Conservation (phyloP, 2,888 invertebrate genomes). For the Lycia hirtaria region DNA sequence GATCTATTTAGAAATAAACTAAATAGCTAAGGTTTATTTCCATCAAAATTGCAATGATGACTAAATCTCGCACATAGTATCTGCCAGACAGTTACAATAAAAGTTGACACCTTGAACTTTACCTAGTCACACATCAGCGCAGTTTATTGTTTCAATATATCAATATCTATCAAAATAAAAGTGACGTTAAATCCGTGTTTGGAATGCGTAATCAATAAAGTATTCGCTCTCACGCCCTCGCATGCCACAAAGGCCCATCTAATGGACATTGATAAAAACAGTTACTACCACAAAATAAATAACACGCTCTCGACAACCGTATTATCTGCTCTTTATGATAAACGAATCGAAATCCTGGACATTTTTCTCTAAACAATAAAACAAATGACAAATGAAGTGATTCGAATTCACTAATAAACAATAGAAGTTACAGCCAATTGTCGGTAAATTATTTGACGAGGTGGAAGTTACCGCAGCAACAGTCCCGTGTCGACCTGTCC, state of each 20-base stretch:
- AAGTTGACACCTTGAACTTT: constrained; percentile 29
- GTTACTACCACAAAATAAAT: constrained; percentile 69
- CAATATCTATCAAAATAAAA: constrained; percentile 42
- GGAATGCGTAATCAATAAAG: constrained; percentile 55
- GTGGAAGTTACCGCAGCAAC: constrained; percentile 66
- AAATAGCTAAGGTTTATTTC: too few species aligned
- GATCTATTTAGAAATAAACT: too few species aligned
- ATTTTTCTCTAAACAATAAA: constrained; percentile 32
- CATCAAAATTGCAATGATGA: too few species aligned
- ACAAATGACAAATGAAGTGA: constrained; percentile 18
- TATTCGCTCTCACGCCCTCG: constrained; percentile 59
- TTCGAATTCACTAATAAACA: constrained; percentile 10
- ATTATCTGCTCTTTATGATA: constrained; percentile 60
- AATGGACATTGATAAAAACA: constrained; percentile 67
- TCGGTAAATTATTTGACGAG: constrained; percentile 63
- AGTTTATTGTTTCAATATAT: constrained; percentile 41
- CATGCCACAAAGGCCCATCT: constrained; percentile 55
- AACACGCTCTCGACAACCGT: constrained; percentile 51
- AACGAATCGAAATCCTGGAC: constrained; percentile 39
- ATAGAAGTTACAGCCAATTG: constrained; percentile 27
- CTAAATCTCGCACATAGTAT: too few species aligned
- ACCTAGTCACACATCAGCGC: constrained; percentile 31
- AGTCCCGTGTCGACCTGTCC: constrained; percentile 70
- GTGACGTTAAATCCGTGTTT: constrained; percentile 41
- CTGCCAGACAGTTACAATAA: too few species aligned